These are phyloP conservation scores for Shinisaurus crocodilurus DNA, from an alignment of 2,113 vertebrate genomes.

Conservation along the genomic window DNA sequence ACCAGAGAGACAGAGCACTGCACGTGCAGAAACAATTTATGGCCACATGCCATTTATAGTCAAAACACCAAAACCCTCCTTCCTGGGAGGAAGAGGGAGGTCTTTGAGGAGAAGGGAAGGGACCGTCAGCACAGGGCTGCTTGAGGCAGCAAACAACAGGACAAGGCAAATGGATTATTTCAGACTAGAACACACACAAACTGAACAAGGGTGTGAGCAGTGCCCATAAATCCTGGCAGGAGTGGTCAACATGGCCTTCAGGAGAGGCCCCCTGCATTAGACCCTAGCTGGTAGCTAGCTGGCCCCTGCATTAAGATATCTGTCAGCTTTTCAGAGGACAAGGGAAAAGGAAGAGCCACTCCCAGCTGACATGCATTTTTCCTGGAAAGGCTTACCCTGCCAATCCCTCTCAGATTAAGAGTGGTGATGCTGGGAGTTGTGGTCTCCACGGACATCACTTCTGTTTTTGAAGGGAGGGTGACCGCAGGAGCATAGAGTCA, in stretches of 20 bases:
- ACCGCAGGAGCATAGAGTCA: background rate
- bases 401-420: background rate
- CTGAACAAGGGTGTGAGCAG: background rate
- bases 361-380: background rate
- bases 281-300: background rate
- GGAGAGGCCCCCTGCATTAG: background rate
- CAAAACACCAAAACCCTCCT: conserved; percentile 49
- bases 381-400: background rate
- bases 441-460: background rate
- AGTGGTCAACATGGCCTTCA: background rate
- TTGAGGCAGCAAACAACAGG: background rate
- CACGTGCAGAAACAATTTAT: conserved; percentile 39
- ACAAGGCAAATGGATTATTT: background rate
- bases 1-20: background rate
- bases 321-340: background rate
- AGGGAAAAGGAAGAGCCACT: background rate
- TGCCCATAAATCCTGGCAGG: background rate
- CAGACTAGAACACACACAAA: background rate
- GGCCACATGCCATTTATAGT: conserved; percentile 53
- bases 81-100: conserved; percentile 47
- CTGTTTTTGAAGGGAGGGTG: background rate
- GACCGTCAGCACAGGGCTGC: background rate
- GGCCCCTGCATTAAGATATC: background rate
- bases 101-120: background rate
- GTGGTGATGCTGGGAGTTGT: background rate